Evolutionary conservation across 2,888 invertebrate genomes (phyloP).

Genomic region (Phaedon cochleariae): DNA sequence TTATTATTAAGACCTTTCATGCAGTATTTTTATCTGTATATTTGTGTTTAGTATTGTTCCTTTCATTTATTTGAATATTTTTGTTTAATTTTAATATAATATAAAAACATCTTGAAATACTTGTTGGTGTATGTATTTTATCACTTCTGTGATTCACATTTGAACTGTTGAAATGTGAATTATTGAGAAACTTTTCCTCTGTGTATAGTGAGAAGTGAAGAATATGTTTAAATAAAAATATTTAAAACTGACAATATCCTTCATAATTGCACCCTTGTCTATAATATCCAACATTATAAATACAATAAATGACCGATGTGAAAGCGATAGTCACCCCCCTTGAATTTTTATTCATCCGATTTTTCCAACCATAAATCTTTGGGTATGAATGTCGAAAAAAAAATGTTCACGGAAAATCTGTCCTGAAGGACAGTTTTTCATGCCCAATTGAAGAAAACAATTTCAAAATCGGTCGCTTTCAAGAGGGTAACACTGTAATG

Average conservation of each 20-base stretch:
- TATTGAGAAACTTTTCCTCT: slow-evolving; percentile 5
- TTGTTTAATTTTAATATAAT: not conserved
- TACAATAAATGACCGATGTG: too few relatives aligned
- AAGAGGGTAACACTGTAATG: too few relatives aligned
- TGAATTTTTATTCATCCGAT: too few relatives aligned
- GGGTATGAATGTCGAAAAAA: too few relatives aligned
- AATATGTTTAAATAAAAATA: slow-evolving; percentile 11
- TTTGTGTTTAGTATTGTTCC: not conserved
- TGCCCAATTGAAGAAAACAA: too few relatives aligned
- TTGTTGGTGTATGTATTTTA: slow-evolving; percentile 14
- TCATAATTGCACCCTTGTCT: too few relatives aligned
- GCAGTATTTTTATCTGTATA: not conserved
- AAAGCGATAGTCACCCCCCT: too few relatives aligned
- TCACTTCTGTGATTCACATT: slow-evolving; percentile 9
- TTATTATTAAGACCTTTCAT: not conserved
- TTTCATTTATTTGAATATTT: not conserved
- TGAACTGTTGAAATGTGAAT: not conserved
- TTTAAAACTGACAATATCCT: not conserved
- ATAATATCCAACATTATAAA: too few relatives aligned
- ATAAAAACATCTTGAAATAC: not conserved
- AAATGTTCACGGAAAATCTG: too few relatives aligned
- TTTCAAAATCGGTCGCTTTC: too few relatives aligned
- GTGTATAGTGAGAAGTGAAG: slow-evolving; percentile 2
- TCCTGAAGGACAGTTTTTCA: too few relatives aligned
- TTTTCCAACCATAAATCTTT: too few relatives aligned